These are phyloP conservation scores for Bombyx mori DNA, from an alignment of 1,140 invertebrate genomes.

Conservation along the genomic window DNA sequence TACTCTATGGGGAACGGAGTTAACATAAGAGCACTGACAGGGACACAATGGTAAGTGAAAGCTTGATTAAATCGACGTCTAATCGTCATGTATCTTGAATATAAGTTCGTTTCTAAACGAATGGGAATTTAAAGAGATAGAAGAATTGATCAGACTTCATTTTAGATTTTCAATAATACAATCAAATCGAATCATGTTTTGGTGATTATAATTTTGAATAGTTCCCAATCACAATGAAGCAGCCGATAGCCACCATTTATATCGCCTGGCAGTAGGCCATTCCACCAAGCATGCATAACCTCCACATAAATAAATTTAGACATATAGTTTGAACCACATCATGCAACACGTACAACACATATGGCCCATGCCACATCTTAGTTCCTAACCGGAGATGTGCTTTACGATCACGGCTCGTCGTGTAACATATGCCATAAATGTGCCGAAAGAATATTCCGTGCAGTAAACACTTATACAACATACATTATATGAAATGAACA, in stretches of 20 bases:
- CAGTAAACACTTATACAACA: slow-evolving; percentile 56
- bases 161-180: no score
- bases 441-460: slow-evolving; percentile 64
- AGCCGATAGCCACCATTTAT: slow-evolving; percentile 46
- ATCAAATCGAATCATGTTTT: no score
- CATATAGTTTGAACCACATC: slow-evolving; percentile 46
- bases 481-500: slow-evolving; percentile 45
- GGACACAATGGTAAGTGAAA: slow-evolving; percentile 24
- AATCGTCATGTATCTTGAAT: no score
- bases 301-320: slow-evolving; percentile 52
- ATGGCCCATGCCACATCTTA: slow-evolving; percentile 61
- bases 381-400: slow-evolving; percentile 47
- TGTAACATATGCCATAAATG: slow-evolving; percentile 51
- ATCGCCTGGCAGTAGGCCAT: slow-evolving; percentile 54
- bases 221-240: slow-evolving; percentile 35
- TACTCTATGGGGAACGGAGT: no score
- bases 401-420: slow-evolving; percentile 57
- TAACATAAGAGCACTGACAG: slow-evolving; percentile 6
- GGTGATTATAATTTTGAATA: background rate
- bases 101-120: no score
- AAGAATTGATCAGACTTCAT: no score
- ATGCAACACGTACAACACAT: slow-evolving; percentile 67
- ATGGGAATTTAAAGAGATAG: no score
- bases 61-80: background rate
- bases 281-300: slow-evolving; percentile 61